Evolutionary conservation across 2,797 vertebrate species (phyloP).

Genomic region (Gorsachius magnificus): DNA sequence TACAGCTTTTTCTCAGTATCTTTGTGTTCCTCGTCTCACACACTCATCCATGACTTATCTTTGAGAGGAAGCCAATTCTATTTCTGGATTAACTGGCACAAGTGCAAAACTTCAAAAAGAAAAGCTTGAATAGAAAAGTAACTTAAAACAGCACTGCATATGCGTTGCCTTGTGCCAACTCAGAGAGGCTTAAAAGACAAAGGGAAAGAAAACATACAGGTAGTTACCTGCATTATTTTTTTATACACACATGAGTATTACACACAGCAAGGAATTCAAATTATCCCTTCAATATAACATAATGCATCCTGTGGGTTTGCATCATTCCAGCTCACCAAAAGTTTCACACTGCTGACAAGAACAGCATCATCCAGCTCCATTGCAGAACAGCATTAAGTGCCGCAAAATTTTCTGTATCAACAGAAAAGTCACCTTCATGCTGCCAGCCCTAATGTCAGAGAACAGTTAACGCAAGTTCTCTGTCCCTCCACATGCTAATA

Average conservation of each 20-base stretch:
- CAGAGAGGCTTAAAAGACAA: background rate
- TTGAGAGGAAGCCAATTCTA: background rate
- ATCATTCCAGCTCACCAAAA: background rate
- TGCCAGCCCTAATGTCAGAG: background rate
- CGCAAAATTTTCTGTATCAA: background rate
- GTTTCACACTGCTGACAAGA: background rate
- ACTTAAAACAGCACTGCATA: background rate
- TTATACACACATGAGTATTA: background rate
- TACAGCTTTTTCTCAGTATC: background rate
- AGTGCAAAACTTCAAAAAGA: background rate
- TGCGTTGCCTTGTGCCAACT: background rate
- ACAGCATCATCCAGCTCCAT: background rate
- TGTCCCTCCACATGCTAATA: background rate
- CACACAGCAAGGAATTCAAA: background rate
- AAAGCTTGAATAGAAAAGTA: background rate
- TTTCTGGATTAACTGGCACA: background rate
- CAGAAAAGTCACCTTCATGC: background rate
- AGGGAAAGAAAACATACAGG: background rate
- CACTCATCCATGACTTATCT: background rate
- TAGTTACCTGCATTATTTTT: background rate
- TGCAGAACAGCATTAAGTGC: background rate
- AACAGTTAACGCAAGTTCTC: background rate
- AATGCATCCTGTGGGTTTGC: background rate
- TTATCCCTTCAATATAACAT: background rate
- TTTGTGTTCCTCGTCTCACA: background rate